Percentiles rank a stretch among this genome's conserved stretches.
Evolutionary conservation across 2,888 invertebrate species (phyloP).

Genomic region (Philhelius pedissequus): DNA sequence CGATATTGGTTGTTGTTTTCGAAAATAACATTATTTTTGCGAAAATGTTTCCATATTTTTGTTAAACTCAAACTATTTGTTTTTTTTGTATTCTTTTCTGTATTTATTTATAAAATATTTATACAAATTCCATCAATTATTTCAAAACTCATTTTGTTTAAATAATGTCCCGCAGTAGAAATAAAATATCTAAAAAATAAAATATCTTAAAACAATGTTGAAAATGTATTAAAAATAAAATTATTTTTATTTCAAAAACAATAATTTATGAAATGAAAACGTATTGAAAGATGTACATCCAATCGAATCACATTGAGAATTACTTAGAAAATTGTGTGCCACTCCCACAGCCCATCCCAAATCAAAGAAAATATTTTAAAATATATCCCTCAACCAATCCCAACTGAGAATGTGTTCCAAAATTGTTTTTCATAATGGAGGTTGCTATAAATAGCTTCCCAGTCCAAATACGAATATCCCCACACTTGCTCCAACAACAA

Average conservation of each 20-base stretch:
- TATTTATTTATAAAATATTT: too few species aligned
- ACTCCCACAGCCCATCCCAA: not conserved
- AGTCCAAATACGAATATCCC: not conserved
- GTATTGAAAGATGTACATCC: not conserved
- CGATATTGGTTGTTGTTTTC: too few species aligned
- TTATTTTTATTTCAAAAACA: not conserved
- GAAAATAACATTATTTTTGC: too few species aligned
- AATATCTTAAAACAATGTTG: not conserved
- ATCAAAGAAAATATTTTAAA: not conserved
- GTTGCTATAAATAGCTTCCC: conserved; percentile 44
- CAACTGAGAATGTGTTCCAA: not conserved
- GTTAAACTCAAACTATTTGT: too few species aligned
- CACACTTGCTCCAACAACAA: not conserved
- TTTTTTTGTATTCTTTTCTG: too few species aligned
- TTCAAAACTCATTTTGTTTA: too few species aligned
- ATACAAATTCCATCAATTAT: too few species aligned
- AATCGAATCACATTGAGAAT: not conserved
- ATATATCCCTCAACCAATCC: conserved; percentile 25
- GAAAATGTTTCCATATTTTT: too few species aligned
- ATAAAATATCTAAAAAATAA: not conserved
- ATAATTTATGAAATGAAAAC: not conserved
- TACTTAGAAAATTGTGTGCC: not conserved
- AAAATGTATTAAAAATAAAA: not conserved
- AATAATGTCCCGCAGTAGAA: too few species aligned
- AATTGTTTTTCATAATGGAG: conserved; percentile 39